Conservation (phyloP, 2,888 invertebrate species). For the Macrosiphum euphorbiae region DNA sequence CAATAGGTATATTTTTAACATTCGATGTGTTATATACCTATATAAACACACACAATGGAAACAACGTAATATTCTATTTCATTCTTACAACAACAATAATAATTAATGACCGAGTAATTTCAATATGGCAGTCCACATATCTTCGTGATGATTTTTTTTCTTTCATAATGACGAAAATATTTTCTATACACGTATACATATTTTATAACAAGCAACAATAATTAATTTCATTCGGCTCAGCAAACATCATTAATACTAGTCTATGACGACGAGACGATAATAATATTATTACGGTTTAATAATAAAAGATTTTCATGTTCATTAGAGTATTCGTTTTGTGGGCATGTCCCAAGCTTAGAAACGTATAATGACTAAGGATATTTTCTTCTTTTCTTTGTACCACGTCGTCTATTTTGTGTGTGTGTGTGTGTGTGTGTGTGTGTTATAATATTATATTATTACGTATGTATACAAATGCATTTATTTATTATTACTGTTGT, state of each 20-base stretch:
- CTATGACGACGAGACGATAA: slow-evolving; percentile 34
- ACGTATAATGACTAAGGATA: slow-evolving; percentile 59
- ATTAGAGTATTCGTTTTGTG: slow-evolving; percentile 58
- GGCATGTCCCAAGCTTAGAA: slow-evolving; percentile 23
- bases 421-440: not conserved
- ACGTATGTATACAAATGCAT: slow-evolving; percentile 17
- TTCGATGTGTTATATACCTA: not conserved
- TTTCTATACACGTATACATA: slow-evolving; percentile 44
- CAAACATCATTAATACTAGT: slow-evolving; percentile 63
- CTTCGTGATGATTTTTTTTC: slow-evolving; percentile 45
- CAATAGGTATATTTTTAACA: slow-evolving; percentile 9
- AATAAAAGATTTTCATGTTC: slow-evolving; percentile 62
- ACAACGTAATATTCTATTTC: slow-evolving; percentile 17
- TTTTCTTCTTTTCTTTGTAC: slow-evolving; percentile 48
- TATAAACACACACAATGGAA: not conserved
- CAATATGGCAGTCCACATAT: slow-evolving; percentile 50
- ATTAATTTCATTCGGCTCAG: slow-evolving; percentile 62
- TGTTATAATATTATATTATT: not conserved
- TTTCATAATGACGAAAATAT: slow-evolving; percentile 54
- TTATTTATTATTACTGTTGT: slow-evolving; percentile 34
- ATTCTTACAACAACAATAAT: slow-evolving; percentile 50
- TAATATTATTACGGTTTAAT: slow-evolving; percentile 60
- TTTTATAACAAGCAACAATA: slow-evolving; percentile 62
- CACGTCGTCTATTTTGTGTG: not conserved
- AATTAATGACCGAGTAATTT: slow-evolving; percentile 52